Base-by-base conservation (phyloP, 2,888 invertebrate genomes). In the Leptinotarsa peninsularis region DNA sequence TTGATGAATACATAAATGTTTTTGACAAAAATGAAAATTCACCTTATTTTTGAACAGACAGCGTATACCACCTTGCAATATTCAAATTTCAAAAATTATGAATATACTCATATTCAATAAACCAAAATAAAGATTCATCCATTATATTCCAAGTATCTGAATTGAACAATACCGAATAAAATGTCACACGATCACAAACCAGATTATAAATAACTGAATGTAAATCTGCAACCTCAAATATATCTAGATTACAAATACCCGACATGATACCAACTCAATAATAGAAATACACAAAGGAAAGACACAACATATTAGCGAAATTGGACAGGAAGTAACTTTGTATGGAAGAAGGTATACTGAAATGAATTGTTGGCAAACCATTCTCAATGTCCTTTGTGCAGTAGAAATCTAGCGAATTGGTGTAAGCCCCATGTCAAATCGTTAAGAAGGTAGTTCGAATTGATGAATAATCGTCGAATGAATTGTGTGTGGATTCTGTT, bases 381-480 rank as follows among this genome's bases (percentile, higher is more conserved):
- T 76, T 72, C 72, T 72, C 71, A 79, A 78, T 79, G 76, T 67
- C 75, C 75, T 77, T 80, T 79, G 75, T 77, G 72, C 54, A 63
- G 66, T 72, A 74, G 74, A 73, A 73, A 74, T 69, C 63, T 23
- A 58, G 74, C 77, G 80, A 81, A 81, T 81, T 79, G 77, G 79
- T 77, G 78, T 82, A 84, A 84, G 80, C 83, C 71, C 80, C 81
- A 80, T 81, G 71, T 75, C 82, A 75, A 84, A 84, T 84, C 75
- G 79, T 80, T 82, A 83, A 83, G 83, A 80, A 82, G 82, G 82
- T 79, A 81, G 81, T 73, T 76, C 83, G 74, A 82, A 83, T 83
- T 79, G 73, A 71, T 82, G 81, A 84, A 82, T 81, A 83, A 82
- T 81, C 79, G 79, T 80, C 79, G 81, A 79, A 81, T 79, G 49